Conservation (phyloP, 2,888 invertebrate genomes). For the Macrosiphum euphorbiae region DNA sequence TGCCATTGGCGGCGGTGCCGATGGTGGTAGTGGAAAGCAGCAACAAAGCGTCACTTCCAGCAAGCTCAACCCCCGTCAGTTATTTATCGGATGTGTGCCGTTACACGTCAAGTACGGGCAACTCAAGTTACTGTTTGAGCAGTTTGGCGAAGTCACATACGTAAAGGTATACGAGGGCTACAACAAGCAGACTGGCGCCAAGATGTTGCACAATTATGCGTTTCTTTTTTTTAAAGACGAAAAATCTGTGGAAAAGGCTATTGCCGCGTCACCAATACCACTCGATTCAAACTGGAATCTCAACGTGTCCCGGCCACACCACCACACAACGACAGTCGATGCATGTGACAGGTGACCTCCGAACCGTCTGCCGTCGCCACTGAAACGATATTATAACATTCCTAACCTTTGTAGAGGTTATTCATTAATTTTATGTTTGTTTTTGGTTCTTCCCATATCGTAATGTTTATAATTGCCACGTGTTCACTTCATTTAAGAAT, state of each 20-base stretch:
- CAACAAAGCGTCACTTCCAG: neutral
- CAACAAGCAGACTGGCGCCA: constrained; percentile 52
- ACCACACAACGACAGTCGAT: neutral
- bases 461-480: neutral
- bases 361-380: neutral
- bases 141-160: constrained; percentile 52
- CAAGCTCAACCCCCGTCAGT: constrained; percentile 50
- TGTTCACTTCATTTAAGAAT: neutral
- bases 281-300: constrained; percentile 48
- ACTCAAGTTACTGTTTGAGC: constrained; percentile 47
- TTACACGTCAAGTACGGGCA: constrained; percentile 59
- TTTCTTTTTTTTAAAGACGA: constrained; percentile 59
- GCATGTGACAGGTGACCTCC: neutral
- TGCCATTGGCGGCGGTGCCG: neutral
- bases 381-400: neutral
- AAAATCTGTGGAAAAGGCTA: constrained; percentile 36
- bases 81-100: constrained; percentile 60
- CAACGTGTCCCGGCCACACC: constrained; percentile 51
- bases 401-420: neutral
- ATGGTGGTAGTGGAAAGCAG: neutral
- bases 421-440: neutral
- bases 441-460: neutral
- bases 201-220: constrained; percentile 60
- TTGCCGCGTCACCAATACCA: constrained; percentile 50
- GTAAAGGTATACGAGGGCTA: constrained; percentile 56